These are phyloP conservation scores for Drosophila percnosoma DNA, from an alignment of 2,888 invertebrate species.

Conservation along the genomic window DNA sequence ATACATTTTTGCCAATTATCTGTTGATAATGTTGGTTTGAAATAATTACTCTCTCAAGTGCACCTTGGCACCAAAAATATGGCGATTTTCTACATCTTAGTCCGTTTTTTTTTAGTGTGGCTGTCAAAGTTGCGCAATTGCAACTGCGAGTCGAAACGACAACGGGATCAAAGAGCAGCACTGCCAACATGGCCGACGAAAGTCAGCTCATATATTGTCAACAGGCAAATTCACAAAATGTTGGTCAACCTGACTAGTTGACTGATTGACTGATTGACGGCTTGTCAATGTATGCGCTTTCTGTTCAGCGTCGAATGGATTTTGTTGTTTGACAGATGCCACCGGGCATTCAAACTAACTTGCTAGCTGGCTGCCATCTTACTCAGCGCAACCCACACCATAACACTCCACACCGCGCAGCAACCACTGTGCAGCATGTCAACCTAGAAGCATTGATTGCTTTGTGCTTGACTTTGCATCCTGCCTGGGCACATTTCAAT, in stretches of 20 bases:
- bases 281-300: conserved; percentile 37
- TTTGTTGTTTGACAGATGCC: conserved; percentile 44
- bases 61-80: background rate
- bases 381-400: background rate
- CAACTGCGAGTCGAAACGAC: conserved; percentile 19
- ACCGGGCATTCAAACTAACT: conserved; percentile 6
- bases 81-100: background rate
- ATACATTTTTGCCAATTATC: background rate
- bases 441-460: conserved; percentile 46
- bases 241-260: background rate
- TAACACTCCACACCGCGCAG: background rate
- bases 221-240: conserved; percentile 31
- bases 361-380: background rate
- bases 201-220: conserved; percentile 2
- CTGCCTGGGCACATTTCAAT: conserved; percentile 47
- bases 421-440: background rate
- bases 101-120: background rate
- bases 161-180: conserved; percentile 2
- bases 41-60: background rate
- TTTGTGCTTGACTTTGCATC: conserved; percentile 40
- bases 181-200: background rate
- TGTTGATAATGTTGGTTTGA: background rate
- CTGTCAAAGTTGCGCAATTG: conserved; percentile 1
- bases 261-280: conserved; percentile 41
- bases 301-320: conserved; percentile 30